A percentile compares a stretch with the other conserved stretches of the same genome.
phyloP scores from a whole-genome alignment of 2,797 vertebrate genomes.

The Miichthys miiuy region DNA sequence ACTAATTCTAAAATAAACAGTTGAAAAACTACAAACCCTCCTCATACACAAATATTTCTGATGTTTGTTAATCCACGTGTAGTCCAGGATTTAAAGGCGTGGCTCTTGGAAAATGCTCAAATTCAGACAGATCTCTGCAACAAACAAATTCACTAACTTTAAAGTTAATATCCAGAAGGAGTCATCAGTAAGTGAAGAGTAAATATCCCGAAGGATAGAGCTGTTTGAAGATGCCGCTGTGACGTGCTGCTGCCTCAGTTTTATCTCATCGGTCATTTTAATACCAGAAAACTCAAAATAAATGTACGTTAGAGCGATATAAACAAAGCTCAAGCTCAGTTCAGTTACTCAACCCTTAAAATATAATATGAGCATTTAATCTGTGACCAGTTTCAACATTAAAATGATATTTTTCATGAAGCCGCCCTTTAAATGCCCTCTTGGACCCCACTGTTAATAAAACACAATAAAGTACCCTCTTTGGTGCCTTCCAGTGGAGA shows the following conservation, averaged over 20 bases:
- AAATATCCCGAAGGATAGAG: background rate
- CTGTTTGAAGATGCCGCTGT: background rate
- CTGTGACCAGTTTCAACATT: slow-evolving; percentile 5
- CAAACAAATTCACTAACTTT: background rate
- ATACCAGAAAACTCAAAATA: background rate
- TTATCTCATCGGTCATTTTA: background rate
- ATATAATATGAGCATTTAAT: background rate
- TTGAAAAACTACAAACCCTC: background rate
- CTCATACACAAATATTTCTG: background rate
- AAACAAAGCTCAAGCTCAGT: background rate
- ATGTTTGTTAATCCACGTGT: slow-evolving; percentile 2
- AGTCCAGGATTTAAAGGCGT: background rate
- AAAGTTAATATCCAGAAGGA: background rate
- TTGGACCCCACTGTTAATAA: no score
- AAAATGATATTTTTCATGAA: slow-evolving; percentile 7
- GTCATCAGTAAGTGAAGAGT: slow-evolving; percentile 4
- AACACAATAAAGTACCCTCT: no score
- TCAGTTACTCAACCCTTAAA: background rate
- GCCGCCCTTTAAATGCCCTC: no score
- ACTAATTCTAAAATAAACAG: background rate
- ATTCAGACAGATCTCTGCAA: background rate
- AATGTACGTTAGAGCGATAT: background rate
- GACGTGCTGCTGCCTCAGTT: background rate
- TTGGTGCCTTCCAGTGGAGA: no score
- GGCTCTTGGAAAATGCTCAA: background rate